phyloP scores from a whole-genome alignment of 2,888 invertebrate species.

The Petrolisthes manimaculis region DNA sequence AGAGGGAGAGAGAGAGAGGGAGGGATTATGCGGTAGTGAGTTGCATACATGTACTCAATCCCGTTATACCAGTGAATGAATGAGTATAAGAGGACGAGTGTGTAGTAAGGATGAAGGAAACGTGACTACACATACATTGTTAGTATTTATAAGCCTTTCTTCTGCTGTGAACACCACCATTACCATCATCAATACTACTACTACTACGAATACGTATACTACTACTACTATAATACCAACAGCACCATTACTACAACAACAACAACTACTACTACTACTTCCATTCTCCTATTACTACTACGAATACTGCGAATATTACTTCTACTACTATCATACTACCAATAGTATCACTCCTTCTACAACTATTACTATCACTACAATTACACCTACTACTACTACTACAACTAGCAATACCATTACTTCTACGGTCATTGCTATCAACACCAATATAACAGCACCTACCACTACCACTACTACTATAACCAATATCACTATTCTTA shows the following conservation, averaged over 20 bases:
- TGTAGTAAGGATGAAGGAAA: not conserved
- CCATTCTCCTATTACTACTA: not conserved
- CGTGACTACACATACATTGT: not conserved
- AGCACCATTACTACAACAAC: not conserved
- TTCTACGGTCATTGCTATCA: not conserved
- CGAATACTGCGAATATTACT: not conserved
- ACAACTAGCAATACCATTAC: not conserved
- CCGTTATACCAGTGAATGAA: not conserved
- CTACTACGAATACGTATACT: not conserved
- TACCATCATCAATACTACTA: not conserved
- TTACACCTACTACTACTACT: not conserved
- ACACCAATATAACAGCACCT: not conserved
- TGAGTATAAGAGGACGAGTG: not conserved
- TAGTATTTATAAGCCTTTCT: not conserved
- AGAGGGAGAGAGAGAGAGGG: not conserved
- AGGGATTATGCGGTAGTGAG: too few species aligned
- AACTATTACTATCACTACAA: slow-evolving; percentile 7
- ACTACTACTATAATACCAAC: not conserved
- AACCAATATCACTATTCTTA: not conserved
- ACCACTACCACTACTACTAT: not conserved
- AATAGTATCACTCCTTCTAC: not conserved
- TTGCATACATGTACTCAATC: too few species aligned
- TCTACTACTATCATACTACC: not conserved
- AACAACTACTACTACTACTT: not conserved
- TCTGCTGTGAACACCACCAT: not conserved